Evolutionary conservation across 2,888 invertebrate genomes (phyloP).

Genomic region (Labia minor): DNA sequence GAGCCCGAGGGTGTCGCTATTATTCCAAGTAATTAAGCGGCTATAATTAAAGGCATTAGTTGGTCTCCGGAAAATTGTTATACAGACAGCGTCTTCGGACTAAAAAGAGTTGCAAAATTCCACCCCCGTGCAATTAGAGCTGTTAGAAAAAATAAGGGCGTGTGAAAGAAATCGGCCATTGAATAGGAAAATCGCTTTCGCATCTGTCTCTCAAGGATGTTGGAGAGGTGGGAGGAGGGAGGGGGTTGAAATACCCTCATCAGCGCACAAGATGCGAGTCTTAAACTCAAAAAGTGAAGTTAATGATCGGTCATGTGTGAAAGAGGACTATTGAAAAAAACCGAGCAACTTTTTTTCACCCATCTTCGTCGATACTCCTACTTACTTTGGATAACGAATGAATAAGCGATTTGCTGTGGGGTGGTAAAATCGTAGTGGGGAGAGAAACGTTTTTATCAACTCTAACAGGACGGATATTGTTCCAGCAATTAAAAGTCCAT

Average conservation of each 20-base stretch:
- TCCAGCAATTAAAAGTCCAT: conserved; percentile 13
- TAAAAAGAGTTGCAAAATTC: background rate
- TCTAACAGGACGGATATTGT: background rate
- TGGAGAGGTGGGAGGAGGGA: background rate
- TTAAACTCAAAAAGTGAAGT: conserved; percentile 23
- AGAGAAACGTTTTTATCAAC: background rate
- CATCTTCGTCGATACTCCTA: background rate
- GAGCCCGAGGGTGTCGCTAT: background rate
- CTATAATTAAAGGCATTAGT: conserved; percentile 3
- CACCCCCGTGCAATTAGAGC: conserved; percentile 7
- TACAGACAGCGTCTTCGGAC: background rate
- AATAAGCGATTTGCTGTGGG: background rate
- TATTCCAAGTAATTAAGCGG: conserved; percentile 13
- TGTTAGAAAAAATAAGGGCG: background rate
- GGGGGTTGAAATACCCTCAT: background rate
- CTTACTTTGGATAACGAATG: background rate
- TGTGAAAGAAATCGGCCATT: conserved; percentile 13
- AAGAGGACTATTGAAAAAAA: conserved; percentile 23
- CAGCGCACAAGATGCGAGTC: conserved; percentile 18
- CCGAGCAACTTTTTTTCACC: background rate
- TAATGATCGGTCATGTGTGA: conserved; percentile 25
- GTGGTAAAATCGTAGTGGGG: too few relatives aligned
- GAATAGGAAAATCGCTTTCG: conserved; percentile 5
- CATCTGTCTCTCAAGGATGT: background rate
- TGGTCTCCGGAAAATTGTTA: conserved; percentile 5